Evolutionary conservation across 2,888 invertebrate species (phyloP).

Genomic region (Synergus laeviventris): DNA sequence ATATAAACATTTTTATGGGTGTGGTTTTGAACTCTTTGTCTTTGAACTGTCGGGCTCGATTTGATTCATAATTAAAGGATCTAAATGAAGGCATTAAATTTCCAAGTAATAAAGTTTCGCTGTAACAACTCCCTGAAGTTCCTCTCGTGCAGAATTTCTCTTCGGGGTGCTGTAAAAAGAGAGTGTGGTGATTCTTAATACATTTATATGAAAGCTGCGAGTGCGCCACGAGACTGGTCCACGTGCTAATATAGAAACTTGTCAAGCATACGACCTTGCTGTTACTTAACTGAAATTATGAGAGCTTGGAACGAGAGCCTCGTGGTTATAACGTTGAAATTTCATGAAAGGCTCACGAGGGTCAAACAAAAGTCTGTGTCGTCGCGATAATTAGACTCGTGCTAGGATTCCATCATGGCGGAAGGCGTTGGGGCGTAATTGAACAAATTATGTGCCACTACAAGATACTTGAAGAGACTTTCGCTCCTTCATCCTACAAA

Average conservation of each 20-base stretch:
- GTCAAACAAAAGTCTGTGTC: slow-evolving; percentile 38
- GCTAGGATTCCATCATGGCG: slow-evolving; percentile 27
- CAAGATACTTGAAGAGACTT: not conserved
- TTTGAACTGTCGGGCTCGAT: not conserved
- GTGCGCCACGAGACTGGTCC: slow-evolving; percentile 10
- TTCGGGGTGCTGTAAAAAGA: not conserved
- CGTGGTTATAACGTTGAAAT: slow-evolving; percentile 36
- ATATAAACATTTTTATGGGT: too few species aligned
- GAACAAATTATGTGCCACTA: slow-evolving; percentile 31
- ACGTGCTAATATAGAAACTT: slow-evolving; percentile 33
- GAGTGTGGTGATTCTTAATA: not conserved
- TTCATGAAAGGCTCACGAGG: slow-evolving; percentile 32
- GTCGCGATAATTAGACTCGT: slow-evolving; percentile 37
- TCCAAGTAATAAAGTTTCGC: not conserved
- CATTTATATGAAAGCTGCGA: not conserved
- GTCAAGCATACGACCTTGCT: slow-evolving; percentile 28
- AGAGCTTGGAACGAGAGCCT: slow-evolving; percentile 14
- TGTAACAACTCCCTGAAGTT: not conserved
- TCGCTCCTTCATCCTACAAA: not conserved
- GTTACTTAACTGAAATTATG: slow-evolving; percentile 32
- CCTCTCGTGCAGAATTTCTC: not conserved
- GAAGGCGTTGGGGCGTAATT: slow-evolving; percentile 24
- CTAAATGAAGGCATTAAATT: not conserved
- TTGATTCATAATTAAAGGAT: not conserved
- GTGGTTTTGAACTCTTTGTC: too few species aligned